These are phyloP conservation scores for Aurelia aurita DNA, from an alignment of 30 jellyfish, hydroid and myxozoan species.

Conservation along the genomic window DNA sequence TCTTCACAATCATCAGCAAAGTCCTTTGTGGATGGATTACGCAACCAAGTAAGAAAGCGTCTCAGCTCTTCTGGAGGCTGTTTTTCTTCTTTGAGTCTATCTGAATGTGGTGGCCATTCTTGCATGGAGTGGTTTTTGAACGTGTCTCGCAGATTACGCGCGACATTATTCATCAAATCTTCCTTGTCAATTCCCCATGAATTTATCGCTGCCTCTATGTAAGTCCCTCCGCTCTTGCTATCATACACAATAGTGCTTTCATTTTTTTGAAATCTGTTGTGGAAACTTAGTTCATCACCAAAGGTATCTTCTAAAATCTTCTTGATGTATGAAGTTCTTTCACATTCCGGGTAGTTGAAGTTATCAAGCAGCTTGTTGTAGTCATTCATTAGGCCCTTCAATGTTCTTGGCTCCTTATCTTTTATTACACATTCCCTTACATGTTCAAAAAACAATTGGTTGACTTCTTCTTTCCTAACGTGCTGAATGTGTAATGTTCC, in stretches of 20 bases:
- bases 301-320: slow-evolving; percentile 14
- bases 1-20: slow-evolving; percentile 36
- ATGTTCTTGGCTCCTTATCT: slow-evolving; percentile 29
- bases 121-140: background rate
- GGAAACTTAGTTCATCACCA: slow-evolving; percentile 28
- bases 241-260: slow-evolving; percentile 37
- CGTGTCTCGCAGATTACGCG: background rate
- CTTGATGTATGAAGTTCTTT: background rate
- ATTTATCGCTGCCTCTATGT: slow-evolving; percentile 42
- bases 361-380: slow-evolving; percentile 6
- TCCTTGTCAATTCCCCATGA: slow-evolving; percentile 36
- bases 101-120: slow-evolving; percentile 12
- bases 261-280: slow-evolving; percentile 19
- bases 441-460: slow-evolving; percentile 12
- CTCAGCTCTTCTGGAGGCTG: background rate
- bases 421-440: background rate
- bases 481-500: slow-evolving; percentile 11
- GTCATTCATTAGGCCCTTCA: slow-evolving; percentile 12
- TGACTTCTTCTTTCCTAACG: slow-evolving; percentile 12
- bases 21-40: slow-evolving; percentile 27
- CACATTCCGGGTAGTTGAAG: background rate
- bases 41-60: background rate
- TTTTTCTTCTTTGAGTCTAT: background rate
- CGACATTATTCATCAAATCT: slow-evolving; percentile 1
- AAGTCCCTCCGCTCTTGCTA: slow-evolving; percentile 15